Evolutionary conservation across 2,113 vertebrate genomes (phyloP).

Genomic region (Tylochromis polylepis): DNA sequence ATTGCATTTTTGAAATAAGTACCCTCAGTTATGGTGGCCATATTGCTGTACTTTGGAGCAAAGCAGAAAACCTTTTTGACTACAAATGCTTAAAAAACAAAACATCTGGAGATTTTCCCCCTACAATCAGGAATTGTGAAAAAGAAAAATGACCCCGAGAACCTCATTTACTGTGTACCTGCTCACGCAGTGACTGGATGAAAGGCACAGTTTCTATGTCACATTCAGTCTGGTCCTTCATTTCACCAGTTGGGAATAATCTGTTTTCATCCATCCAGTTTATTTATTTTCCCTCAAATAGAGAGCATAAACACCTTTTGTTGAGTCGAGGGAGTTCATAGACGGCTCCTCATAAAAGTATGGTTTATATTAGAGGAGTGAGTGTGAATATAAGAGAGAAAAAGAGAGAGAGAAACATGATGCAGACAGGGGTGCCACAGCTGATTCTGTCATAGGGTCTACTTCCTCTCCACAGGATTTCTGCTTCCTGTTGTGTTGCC

Average conservation of each 20-base stretch:
- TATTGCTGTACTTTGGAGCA: background rate
- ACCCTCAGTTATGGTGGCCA: background rate
- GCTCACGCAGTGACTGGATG: slow-evolving; percentile 2
- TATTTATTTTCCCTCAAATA: slow-evolving; percentile 46
- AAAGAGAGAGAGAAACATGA: background rate
- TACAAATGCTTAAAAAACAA: background rate
- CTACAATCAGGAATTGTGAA: slow-evolving; percentile 29
- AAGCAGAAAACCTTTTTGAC: background rate
- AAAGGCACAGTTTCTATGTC: slow-evolving; percentile 8
- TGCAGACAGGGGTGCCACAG: slow-evolving; percentile 20
- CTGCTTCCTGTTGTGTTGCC: slow-evolving; percentile 77
- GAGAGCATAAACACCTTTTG: slow-evolving; percentile 64
- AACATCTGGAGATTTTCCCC: background rate
- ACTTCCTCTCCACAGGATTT: slow-evolving; percentile 64
- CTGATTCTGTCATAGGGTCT: slow-evolving; percentile 50
- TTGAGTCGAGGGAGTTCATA: slow-evolving; percentile 46
- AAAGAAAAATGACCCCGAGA: slow-evolving; percentile 12
- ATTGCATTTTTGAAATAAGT: background rate
- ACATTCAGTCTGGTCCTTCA: background rate
- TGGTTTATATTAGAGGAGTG: slow-evolving; percentile 42
- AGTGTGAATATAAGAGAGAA: background rate
- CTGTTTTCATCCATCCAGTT: slow-evolving; percentile 36
- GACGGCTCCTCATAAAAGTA: slow-evolving; percentile 46
- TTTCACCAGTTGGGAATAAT: slow-evolving; percentile 41
- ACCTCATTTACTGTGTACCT: slow-evolving; percentile 24